Base-by-base conservation (phyloP, 1,140 invertebrate species). In the Arctopsyche grandis region DNA sequence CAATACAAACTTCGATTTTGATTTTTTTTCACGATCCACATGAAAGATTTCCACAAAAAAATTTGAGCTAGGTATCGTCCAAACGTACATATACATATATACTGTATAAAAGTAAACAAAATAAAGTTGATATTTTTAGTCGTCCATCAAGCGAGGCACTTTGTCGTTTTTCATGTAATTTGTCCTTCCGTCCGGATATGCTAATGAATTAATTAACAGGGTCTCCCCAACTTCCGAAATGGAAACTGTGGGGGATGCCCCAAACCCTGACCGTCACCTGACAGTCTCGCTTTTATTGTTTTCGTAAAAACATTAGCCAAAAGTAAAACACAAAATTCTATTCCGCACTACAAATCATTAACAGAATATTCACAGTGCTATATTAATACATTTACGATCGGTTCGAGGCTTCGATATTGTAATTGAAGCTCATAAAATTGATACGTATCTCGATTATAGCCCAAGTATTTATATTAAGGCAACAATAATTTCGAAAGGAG, bases 121-220 rank as follows among this genome's bases (percentile, higher is more conserved):
- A 66, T 66, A 66, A 66, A 26, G 24, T 66, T 66, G 21, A 29
- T 66, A 22, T 66, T 66, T 66, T 66, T 66, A 3, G 22, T 24
- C 24, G 19, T 75, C 73, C 73, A 16, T 38, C 52, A 56, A 75
- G 9, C 46, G 26, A 24, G 44, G 0, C 73, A 26, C 22, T 46
- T 75, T 44, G 29, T 77, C 75, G 60, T 69, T 48, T 77, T 77
- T 69, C 63, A n/a, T 69, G 60, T 69, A 77, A 77, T 77, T 77
- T 77, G 60, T 69, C 75, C 63, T 19, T 52, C 60, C 22, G 75
- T 46, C 52, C 21, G 48, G 75, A 63, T 77, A 77, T 69, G 75
- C 60, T 77, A 77, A 77, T 77, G 75, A 77, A 77, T 77, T 77
- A 77, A 77, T 77, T 77, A 77, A 77, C 60, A 52, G 38, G 5